phyloP scores from a whole-genome alignment of 2,888 invertebrate species.

The Leucozona laternaria region DNA sequence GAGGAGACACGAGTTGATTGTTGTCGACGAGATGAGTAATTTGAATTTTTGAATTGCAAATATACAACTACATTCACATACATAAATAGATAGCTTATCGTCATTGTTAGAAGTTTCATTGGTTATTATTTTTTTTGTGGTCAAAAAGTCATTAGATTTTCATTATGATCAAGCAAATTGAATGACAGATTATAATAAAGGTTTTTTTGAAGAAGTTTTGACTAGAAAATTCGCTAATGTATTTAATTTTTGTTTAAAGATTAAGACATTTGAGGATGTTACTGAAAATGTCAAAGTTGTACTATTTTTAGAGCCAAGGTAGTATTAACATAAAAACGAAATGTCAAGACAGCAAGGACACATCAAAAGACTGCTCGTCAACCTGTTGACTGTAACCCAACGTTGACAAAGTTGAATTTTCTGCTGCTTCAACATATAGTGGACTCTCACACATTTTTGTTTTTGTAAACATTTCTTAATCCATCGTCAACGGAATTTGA shows the following conservation, averaged over 20 bases:
- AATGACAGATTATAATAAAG: conserved; percentile 29
- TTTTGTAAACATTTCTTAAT: too few relatives aligned
- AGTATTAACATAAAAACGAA: too few relatives aligned
- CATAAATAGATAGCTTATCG: conserved; percentile 10
- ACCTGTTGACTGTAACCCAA: too few relatives aligned
- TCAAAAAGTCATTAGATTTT: conserved; percentile 42
- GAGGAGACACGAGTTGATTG: conserved; percentile 30
- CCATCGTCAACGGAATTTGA: too few relatives aligned
- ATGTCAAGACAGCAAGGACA: too few relatives aligned
- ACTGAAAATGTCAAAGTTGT: too few relatives aligned
- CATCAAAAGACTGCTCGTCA: too few relatives aligned
- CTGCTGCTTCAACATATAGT: too few relatives aligned
- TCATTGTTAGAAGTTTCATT: conserved; percentile 34
- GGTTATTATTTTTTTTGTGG: conserved; percentile 39
- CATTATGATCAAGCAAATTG: conserved; percentile 33
- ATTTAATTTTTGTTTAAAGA: conserved; percentile 13
- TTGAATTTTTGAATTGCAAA: conserved; percentile 53
- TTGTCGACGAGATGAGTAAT: conserved; percentile 56
- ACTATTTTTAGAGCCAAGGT: too few relatives aligned
- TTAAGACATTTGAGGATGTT: background rate
- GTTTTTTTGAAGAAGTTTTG: conserved; percentile 3
- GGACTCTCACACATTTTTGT: too few relatives aligned
- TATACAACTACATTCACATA: background rate
- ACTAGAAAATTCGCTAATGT: background rate
- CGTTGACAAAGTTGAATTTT: too few relatives aligned